Percentiles rank a stretch among this genome's conserved stretches.
Conservation (phyloP, 2,113 vertebrate species). For the Chauna torquata region DNA sequence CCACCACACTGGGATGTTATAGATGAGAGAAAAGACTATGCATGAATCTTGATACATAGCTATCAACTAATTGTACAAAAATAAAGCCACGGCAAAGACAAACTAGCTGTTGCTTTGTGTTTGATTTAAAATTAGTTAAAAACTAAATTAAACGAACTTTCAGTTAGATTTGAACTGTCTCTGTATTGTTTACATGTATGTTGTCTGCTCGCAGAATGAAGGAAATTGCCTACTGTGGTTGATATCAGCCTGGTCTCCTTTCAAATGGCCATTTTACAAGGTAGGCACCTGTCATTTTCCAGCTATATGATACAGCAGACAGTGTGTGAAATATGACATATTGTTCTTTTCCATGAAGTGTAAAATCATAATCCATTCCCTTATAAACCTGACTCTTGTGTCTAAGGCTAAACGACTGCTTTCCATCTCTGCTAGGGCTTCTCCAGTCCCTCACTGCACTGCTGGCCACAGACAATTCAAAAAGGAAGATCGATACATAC, state of each 20-base stretch:
- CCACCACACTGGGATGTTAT: background rate
- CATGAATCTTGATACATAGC: background rate
- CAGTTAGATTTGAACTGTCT: background rate
- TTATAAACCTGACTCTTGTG: background rate
- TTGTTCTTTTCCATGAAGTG: background rate
- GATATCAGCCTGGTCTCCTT: background rate
- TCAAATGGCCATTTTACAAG: background rate
- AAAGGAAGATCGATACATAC: rapidly evolving
- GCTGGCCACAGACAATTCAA: background rate
- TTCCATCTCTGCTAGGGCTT: rapidly evolving
- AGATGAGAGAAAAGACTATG: background rate
- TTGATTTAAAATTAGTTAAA: background rate
- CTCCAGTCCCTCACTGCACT: background rate
- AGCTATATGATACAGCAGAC: background rate
- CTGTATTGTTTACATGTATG: background rate
- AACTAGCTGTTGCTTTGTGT: background rate
- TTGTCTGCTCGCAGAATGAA: background rate
- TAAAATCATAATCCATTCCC: background rate
- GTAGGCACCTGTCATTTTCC: background rate
- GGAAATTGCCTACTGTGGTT: background rate
- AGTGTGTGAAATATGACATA: background rate
- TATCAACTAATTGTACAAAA: background rate
- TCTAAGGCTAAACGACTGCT: background rate
- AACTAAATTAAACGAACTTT: background rate
- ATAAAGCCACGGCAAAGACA: background rate